These are phyloP conservation scores for Dromiciops gliroides DNA, from an alignment of 2,113 vertebrate genomes.

Conservation along the genomic window DNA sequence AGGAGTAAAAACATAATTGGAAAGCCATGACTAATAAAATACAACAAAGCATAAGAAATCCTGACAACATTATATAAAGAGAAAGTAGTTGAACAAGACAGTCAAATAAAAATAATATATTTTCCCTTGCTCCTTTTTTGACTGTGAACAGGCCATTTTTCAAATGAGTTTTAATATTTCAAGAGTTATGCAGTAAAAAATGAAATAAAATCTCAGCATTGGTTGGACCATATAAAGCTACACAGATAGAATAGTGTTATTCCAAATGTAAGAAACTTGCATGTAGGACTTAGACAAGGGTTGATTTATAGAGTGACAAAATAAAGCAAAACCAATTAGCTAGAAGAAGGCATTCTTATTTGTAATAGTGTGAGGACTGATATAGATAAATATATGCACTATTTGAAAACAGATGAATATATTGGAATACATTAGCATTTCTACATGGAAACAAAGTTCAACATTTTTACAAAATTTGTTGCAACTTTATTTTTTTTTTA, in stretches of 20 bases:
- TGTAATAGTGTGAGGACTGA: not conserved
- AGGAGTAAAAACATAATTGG: slow-evolving; percentile 64
- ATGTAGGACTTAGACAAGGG: not conserved
- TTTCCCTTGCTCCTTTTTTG: slow-evolving; percentile 44
- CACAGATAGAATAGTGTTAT: not conserved
- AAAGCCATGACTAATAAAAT: slow-evolving; percentile 67
- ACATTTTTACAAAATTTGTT: not conserved
- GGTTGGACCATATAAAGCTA: not conserved
- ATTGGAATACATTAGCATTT: not conserved
- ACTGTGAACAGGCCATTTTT: slow-evolving; percentile 29
- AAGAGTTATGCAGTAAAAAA: not conserved
- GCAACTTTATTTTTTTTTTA: not conserved
- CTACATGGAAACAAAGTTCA: not conserved
- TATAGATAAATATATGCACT: not conserved
- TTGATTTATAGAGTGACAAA: slow-evolving; percentile 38
- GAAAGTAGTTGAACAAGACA: slow-evolving; percentile 60
- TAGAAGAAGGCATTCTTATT: slow-evolving; percentile 15
- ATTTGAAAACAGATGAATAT: slow-evolving; percentile 29
- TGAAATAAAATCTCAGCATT: slow-evolving; percentile 29
- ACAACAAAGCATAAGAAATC: slow-evolving; percentile 51
- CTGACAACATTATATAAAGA: slow-evolving; percentile 17
- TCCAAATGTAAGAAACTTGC: slow-evolving; percentile 26
- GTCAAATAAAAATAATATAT: slow-evolving; percentile 71
- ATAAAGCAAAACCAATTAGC: slow-evolving; percentile 21
- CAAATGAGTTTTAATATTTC: slow-evolving; percentile 63